These are phyloP conservation scores for Macrosiphum euphorbiae DNA, from an alignment of 2,888 invertebrate genomes.

Conservation along the genomic window DNA sequence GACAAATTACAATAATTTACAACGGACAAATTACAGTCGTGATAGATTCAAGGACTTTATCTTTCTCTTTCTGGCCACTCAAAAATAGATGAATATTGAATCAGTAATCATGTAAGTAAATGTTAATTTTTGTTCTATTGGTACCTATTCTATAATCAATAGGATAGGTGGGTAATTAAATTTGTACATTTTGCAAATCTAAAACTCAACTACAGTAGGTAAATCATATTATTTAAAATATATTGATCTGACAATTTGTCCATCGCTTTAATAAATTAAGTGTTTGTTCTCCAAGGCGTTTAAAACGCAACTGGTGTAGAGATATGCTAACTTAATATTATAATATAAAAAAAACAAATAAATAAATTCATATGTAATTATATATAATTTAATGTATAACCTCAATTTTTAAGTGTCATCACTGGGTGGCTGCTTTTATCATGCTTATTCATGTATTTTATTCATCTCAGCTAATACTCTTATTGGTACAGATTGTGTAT, in stretches of 20 bases:
- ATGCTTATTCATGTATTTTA: too few species aligned
- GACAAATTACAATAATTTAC: constrained; percentile 41
- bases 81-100: constrained; percentile 48
- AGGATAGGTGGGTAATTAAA: not conserved
- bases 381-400: too few species aligned
- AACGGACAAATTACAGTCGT: constrained; percentile 24
- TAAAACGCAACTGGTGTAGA: too few species aligned
- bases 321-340: too few species aligned
- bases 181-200: constrained; percentile 9
- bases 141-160: constrained; percentile 9
- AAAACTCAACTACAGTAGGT: not conserved
- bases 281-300: too few species aligned
- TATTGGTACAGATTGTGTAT: too few species aligned
- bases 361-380: too few species aligned
- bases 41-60: constrained; percentile 48
- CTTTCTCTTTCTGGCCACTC: constrained; percentile 54
- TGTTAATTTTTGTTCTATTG: not conserved
- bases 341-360: too few species aligned
- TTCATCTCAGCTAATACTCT: too few species aligned
- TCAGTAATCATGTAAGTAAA: too few species aligned
- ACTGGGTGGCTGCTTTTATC: too few species aligned
- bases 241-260: not conserved
- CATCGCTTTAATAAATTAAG: not conserved
- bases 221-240: not conserved
- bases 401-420: too few species aligned